Evolutionary conservation across 2,888 invertebrate species (phyloP).

Genomic region (Drosophila mayaguana): DNA sequence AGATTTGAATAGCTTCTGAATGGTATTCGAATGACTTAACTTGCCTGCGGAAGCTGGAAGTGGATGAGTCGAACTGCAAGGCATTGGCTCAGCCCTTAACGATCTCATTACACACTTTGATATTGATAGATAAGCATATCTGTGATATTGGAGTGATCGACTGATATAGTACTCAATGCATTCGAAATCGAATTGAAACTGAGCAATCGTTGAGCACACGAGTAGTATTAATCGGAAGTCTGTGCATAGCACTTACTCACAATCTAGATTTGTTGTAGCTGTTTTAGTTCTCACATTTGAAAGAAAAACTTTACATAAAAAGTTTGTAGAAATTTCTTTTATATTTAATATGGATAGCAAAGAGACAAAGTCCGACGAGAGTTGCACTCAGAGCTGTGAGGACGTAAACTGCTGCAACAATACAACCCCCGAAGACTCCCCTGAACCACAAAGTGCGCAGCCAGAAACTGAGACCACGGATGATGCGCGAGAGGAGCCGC

Average conservation of each 20-base stretch:
- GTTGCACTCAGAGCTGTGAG: constrained; percentile 24
- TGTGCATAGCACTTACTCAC: constrained; percentile 27
- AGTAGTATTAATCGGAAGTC: not conserved
- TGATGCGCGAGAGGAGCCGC: constrained; percentile 39
- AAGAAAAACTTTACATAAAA: constrained; percentile 37
- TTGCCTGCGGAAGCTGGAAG: not conserved
- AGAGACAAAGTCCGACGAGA: constrained; percentile 29
- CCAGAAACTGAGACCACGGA: not conserved
- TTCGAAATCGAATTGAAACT: constrained; percentile 5
- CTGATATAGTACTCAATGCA: not conserved
- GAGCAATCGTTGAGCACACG: constrained; percentile 33
- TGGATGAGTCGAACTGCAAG: not conserved
- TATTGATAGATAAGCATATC: not conserved
- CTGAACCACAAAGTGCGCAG: constrained; percentile 12
- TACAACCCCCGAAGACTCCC: constrained; percentile 42
- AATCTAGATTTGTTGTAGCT: constrained; percentile 36
- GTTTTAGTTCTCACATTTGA: constrained; percentile 50
- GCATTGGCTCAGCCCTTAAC: not conserved
- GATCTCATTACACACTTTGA: not conserved
- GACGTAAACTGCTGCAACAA: constrained; percentile 64
- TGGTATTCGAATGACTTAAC: constrained; percentile 22
- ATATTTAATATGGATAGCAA: constrained; percentile 40
- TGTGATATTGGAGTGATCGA: not conserved
- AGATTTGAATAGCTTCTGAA: constrained; percentile 38
- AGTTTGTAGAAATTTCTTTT: constrained; percentile 25